Conservation (phyloP, 1,140 invertebrate genomes). For the Conus betulinus region DNA sequence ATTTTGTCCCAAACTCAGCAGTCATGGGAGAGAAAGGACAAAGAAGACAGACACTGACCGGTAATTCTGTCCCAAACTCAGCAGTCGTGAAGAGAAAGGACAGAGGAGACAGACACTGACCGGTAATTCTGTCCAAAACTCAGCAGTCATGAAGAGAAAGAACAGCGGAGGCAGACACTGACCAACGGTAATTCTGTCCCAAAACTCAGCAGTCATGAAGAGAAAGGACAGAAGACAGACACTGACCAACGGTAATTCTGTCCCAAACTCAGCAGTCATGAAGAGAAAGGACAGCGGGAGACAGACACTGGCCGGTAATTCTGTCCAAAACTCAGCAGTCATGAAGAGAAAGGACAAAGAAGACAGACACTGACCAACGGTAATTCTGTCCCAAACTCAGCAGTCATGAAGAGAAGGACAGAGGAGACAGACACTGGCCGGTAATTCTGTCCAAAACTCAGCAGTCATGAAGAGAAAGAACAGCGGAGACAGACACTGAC, state of each 20-base stretch:
- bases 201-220: background rate
- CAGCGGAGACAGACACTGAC: background rate
- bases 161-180: background rate
- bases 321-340: background rate
- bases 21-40: background rate
- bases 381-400: no score
- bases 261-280: background rate
- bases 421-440: background rate
- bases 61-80: background rate
- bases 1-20: no score
- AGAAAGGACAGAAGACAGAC: no score
- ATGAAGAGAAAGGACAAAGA: background rate
- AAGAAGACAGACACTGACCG: background rate
- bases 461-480: background rate
- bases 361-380: background rate
- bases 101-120: no score
- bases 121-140: background rate
- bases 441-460: no score
- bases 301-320: background rate
- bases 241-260: background rate
- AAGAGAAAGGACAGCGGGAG: background rate
- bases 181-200: background rate
- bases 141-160: no score
- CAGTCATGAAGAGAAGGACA: background rate
- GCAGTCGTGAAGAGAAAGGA: background rate